These are phyloP conservation scores for Lochmaea capreae DNA, from an alignment of 2,888 invertebrate genomes.

Conservation along the genomic window DNA sequence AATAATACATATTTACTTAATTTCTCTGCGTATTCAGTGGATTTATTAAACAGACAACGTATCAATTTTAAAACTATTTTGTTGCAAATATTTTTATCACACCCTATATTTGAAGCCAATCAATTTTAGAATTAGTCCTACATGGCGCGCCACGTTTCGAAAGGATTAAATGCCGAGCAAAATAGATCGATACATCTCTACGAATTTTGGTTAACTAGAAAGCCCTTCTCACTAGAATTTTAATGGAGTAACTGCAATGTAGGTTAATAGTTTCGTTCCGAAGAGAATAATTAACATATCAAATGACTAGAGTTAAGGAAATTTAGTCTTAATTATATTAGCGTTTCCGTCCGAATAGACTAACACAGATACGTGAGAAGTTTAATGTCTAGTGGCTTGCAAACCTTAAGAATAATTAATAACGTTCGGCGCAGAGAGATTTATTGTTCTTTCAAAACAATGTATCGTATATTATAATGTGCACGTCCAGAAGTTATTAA, in stretches of 20 bases:
- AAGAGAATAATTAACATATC: conserved; percentile 24
- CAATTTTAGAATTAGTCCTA: conserved; percentile 2
- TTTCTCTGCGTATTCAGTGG: no score
- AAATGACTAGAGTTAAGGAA: conserved; percentile 21
- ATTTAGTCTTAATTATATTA: conserved; percentile 20
- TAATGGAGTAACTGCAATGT: conserved; percentile 20
- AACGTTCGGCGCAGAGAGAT: not conserved
- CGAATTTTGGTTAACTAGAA: conserved; percentile 15
- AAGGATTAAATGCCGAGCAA: conserved; percentile 7
- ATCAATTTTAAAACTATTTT: no score
- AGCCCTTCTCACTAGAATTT: conserved; percentile 17
- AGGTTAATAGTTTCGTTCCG: conserved; percentile 21
- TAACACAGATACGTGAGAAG: not conserved
- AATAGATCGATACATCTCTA: conserved; percentile 17
- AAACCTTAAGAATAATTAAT: conserved; percentile 2
- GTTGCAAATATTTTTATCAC: no score
- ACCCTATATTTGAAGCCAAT: not conserved
- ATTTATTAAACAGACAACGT: no score
- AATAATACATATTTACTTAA: no score
- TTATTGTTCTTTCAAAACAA: no score
- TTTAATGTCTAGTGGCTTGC: conserved; percentile 1
- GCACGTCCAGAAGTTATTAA: no score
- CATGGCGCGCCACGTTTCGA: conserved; percentile 6
- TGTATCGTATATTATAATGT: no score
- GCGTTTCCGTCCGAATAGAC: conserved; percentile 10